Evolutionary conservation across 2,888 invertebrate species (phyloP), one percentile per base, ranked within the genome.

Genomic region (Hemistola chrysoprasaria): DNA sequence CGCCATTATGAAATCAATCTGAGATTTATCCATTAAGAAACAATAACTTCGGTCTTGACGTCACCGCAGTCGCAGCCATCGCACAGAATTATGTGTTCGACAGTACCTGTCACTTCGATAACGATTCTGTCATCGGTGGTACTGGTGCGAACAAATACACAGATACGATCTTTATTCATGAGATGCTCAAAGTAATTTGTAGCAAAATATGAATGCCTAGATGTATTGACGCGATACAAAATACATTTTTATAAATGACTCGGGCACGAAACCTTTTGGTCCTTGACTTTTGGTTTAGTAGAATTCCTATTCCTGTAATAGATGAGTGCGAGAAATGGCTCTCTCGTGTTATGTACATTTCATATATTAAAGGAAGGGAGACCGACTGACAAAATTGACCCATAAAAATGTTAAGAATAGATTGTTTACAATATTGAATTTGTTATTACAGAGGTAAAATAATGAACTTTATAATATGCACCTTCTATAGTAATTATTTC

Each of bases 141-240:
- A 50, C 49, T 42, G 52, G 56, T 57, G 56, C 53, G 57, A 59
- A 60, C 59, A 60, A 60, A 61, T 47, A 56, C 53, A 51, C 40
- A 45, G 54, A 55, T 50, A 50, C 38, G 52, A 66, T 69, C 58
- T 65, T 61, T 70, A 70, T 70, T 70, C 68, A 70, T 66, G 61
- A 66, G 62, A 41, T 52, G 51, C 45, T 52, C 42, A 33, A 55
- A 56, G 55, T 56, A 55, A 61, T 61, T 55, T 53, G 45, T 48
- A 34, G 34, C 35, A 33, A 42, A 40, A 48, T 44, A 16, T n/a
- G 43, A 48, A 48, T 40, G 44, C 27, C 41, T 36, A 45, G 37
- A 39, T 48, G 42, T 40, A 36, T 38, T 32, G 28, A 24, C 16
- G 26, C 34, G 36, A 41, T 48, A 31, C 21, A 44, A 38, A 47